Base-by-base conservation (phyloP, 2,113 vertebrate genomes). In the Halichoeres trimaculatus region DNA sequence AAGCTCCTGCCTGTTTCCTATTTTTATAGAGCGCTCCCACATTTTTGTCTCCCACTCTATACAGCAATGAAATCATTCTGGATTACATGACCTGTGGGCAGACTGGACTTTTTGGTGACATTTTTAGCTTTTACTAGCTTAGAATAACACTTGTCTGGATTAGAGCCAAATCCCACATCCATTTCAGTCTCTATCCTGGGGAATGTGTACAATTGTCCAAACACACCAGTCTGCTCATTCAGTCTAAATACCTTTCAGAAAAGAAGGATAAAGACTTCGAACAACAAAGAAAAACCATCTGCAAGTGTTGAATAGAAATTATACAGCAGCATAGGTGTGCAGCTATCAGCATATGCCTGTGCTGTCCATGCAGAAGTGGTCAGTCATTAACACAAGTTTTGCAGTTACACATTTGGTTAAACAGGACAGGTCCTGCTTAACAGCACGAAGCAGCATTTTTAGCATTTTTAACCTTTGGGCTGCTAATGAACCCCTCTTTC, bases 101-200 rank as follows among this genome's bases (percentile, higher is more conserved):
- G 69, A 12, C 64, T 50, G 69, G 76, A 88, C 84, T 85, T 71
- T 88, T 68, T 85, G 23, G 67, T 62, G 71, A 87, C 88, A 85
- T 71, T 88, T 91, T 85, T 89, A 86, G 87, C 84, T 78, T 90
- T 89, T 83, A 84, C 74, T 87, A 76, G 61, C 57, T 86, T 67
- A 82, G 73, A 89, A 91, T 85, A 93, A 86, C 84, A 85, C 53
- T 70, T 41, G 50, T 57, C 81, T 90, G 88, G 84, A 84, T 47
- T n/a, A 26, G 1, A 50, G 86, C 90, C 90, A 92, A 89, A 85
- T 89, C 86, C 86, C 88, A 91, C 86, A 87, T 92, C 84, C 71
- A 87, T 83, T 84, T 81, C 45, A 59, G 64, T 67, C 57, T 66
- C 78, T 89, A 81, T 81, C 71, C 67, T 61, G 80, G 38, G 62